These are phyloP conservation scores for Caerostris extrusa DNA, from an alignment of 1,140 invertebrate species.

Conservation along the genomic window DNA sequence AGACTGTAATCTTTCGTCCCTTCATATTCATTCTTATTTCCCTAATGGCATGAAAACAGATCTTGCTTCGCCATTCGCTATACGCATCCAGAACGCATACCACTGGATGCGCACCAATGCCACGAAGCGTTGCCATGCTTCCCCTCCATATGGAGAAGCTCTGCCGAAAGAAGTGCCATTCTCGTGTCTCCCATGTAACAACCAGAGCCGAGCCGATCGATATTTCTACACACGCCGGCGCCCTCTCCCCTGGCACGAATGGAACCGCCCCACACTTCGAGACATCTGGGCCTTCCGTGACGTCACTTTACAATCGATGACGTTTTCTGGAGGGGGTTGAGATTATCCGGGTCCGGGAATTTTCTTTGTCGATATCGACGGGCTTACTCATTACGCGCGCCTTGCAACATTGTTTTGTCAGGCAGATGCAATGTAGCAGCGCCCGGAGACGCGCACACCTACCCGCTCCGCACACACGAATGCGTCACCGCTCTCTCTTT, in stretches of 20 bases:
- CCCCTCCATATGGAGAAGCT: not conserved
- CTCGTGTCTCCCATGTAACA: slow-evolving; percentile 47
- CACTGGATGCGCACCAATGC: not conserved
- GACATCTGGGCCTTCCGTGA: slow-evolving; percentile 68
- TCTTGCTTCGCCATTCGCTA: no score
- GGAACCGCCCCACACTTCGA: slow-evolving; percentile 60
- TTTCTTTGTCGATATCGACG: slow-evolving; percentile 72
- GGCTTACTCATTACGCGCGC: slow-evolving; percentile 31
- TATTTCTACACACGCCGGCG: slow-evolving; percentile 67
- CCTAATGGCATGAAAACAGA: no score
- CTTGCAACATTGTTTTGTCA: slow-evolving; percentile 55
- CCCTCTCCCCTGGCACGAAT: slow-evolving; percentile 31
- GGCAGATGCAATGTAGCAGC: not conserved
- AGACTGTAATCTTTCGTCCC: no score
- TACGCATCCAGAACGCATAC: no score
- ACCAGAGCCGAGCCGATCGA: slow-evolving; percentile 60
- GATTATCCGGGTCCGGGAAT: slow-evolving; percentile 55
- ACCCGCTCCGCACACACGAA: not conserved
- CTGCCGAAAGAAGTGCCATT: not conserved
- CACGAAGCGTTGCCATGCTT: not conserved
- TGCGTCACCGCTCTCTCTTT: not conserved
- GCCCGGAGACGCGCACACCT: no score
- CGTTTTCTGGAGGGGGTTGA: slow-evolving; percentile 63
- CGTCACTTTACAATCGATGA: slow-evolving; percentile 77
- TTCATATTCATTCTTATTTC: no score